These are phyloP conservation scores for Zosterops borbonicus DNA, from an alignment of 2,113 vertebrate species.

Conservation along the genomic window DNA sequence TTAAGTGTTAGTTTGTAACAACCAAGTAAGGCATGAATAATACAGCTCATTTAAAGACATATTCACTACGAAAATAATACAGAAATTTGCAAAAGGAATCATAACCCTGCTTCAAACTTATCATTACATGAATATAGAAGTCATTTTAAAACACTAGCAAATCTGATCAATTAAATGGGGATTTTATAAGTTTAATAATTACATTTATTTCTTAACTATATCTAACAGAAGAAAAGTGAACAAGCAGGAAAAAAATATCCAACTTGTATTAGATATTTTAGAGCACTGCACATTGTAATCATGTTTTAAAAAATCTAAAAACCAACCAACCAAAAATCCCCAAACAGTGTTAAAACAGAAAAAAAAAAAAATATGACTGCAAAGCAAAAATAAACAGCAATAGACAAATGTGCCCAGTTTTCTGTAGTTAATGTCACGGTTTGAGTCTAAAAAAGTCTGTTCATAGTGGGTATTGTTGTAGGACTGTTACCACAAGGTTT, in stretches of 20 bases:
- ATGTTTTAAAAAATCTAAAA: neutral
- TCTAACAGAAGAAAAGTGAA: neutral
- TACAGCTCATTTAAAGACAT: neutral
- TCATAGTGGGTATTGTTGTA: neutral
- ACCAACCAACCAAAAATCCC: rapidly evolving
- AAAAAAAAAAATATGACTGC: neutral
- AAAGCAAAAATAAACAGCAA: neutral
- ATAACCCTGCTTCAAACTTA: neutral
- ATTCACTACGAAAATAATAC: neutral
- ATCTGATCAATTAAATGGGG: neutral
- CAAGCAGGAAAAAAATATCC: neutral
- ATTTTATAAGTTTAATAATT: neutral
- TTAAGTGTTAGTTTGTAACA: neutral
- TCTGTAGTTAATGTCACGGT: neutral
- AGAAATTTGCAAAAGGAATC: neutral
- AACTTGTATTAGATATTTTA: neutral
- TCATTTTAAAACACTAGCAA: neutral
- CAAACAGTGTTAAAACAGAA: neutral
- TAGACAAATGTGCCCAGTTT: neutral
- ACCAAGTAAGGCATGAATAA: neutral
- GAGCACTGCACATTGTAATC: neutral
- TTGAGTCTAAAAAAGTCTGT: rapidly evolving
- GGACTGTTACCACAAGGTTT: neutral
- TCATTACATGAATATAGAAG: neutral
- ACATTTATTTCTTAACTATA: neutral